Base-by-base conservation (phyloP, 2,888 invertebrate species). In the Diplazon laetatorius region DNA sequence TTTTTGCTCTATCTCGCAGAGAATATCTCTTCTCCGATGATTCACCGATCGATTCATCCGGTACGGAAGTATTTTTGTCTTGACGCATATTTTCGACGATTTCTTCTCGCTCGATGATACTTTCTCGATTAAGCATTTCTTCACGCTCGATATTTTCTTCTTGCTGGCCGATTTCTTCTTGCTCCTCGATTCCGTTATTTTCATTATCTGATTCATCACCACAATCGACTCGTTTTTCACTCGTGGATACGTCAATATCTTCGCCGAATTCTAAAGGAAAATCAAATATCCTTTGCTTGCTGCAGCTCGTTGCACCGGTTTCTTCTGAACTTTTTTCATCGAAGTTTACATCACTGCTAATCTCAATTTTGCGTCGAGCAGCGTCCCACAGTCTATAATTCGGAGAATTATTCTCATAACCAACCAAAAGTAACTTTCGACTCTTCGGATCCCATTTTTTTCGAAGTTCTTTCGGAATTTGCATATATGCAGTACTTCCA, bases 1-100 rank as follows among this genome's bases (percentile, higher is more conserved):
- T 55, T n/a, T 55, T 35, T 10, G 16, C 30, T 55, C 71, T 63
- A 18, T 59, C 39, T n/a, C 70, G 65, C 35, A 65, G 76, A 35
- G 57, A 10, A n/a, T 55, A 55, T 55, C 55, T 55, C 25, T 35
- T 25, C 12, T 55, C 55, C 30, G 30, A 30, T 30, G 30, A 30
- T 30, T 30, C 30, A 30, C 6, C 30, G 2, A 30, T 30, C 30
- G 30, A 30, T 30, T 30, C 30, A 30, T 30, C 30, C 30, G 30
- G 30, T 6, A 30, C 30, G 6, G 42, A 10, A 42, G 42, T 12
- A 10, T 42, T n/a, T 10, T 2, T 10, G 42, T 42, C 12, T 42
- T 12, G 12, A 42, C n/a, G 12, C 2, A 42, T 42, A n/a, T 30
- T 30, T 30, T 6, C 30, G 30, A 30, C 30, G 30, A 30, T 30